phyloP scores from a whole-genome alignment of 2,113 vertebrate genomes.

The Polypterus senegalus region DNA sequence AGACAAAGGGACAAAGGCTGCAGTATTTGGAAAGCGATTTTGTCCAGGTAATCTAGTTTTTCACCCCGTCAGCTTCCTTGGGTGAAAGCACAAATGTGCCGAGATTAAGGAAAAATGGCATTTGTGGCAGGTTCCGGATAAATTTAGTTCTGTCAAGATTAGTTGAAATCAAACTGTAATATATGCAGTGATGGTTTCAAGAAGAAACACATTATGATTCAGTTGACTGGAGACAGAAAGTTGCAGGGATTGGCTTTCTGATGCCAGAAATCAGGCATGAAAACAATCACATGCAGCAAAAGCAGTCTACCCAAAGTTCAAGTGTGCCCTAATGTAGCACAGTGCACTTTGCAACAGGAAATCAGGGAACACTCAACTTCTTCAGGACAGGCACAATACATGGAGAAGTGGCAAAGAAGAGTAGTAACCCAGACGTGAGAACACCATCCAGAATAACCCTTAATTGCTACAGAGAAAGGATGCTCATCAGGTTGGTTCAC shows the following conservation, averaged over 20 bases:
- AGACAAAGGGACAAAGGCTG: neutral
- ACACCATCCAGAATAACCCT: too few relatives aligned
- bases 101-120: neutral
- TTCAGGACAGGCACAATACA: too few relatives aligned
- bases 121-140: neutral
- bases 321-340: too few relatives aligned
- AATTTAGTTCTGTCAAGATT: neutral
- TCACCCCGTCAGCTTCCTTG: neutral
- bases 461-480: too few relatives aligned
- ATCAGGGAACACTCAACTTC: too few relatives aligned
- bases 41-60: neutral
- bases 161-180: neutral
- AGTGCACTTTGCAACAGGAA: too few relatives aligned
- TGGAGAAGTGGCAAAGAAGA: too few relatives aligned
- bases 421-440: too few relatives aligned
- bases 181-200: neutral
- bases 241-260: conserved; percentile 4
- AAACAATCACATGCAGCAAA: conserved; percentile 54
- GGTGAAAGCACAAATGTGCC: neutral
- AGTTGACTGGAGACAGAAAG: neutral
- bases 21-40: neutral
- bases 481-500: too few relatives aligned
- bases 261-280: conserved; percentile 51
- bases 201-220: neutral
- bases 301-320: neutral